Percentiles rank a stretch among this genome's conserved stretches.
These are phyloP conservation scores for Cydia pomonella DNA, from an alignment of 1,140 invertebrate species.

Conservation along the genomic window DNA sequence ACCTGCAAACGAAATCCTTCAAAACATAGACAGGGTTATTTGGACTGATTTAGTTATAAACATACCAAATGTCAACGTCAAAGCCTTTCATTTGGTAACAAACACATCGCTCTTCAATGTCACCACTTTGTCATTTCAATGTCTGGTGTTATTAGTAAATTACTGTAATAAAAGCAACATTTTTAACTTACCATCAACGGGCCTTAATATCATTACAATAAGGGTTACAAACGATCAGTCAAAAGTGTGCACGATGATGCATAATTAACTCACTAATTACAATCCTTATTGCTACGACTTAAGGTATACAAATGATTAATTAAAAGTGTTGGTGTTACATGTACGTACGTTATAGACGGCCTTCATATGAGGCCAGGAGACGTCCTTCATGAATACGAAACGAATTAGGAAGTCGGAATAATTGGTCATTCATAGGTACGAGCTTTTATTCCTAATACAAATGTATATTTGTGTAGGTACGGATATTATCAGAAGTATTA, in stretches of 20 bases:
- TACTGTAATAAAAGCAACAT: not conserved
- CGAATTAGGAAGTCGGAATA: slow-evolving; percentile 1
- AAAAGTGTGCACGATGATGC: no score
- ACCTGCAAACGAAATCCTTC: not conserved
- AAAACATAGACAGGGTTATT: not conserved
- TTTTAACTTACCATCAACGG: no score
- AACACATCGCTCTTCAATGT: not conserved
- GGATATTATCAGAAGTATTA: no score
- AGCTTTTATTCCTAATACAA: no score
- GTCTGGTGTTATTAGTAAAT: not conserved
- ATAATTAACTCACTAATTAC: no score
- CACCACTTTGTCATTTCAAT: not conserved
- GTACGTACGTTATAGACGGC: not conserved
- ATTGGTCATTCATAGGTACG: not conserved
- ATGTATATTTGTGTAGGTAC: no score
- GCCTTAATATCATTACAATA: no score
- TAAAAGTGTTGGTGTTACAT: not conserved
- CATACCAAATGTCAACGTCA: not conserved
- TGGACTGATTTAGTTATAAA: not conserved
- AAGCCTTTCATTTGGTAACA: not conserved
- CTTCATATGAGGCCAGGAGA: not conserved
- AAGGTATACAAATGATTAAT: not conserved
- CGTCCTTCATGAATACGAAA: slow-evolving; percentile 9
- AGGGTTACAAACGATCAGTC: no score
- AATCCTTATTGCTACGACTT: no score